Conservation (phyloP, 2,888 invertebrate genomes). For the Heliconius cydno region DNA sequence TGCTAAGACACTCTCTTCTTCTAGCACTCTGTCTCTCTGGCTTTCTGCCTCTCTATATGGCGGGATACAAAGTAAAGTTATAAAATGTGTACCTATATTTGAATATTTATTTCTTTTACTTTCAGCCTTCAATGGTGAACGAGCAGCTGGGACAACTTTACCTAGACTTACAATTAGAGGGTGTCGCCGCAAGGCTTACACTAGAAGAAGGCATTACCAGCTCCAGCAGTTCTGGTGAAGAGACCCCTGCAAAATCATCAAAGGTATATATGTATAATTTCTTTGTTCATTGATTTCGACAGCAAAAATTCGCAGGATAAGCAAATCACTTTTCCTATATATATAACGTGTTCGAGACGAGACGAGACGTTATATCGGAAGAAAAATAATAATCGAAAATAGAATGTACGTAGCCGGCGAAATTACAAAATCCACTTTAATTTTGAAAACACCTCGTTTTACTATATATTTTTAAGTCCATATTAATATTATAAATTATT, state of each 20-base stretch:
- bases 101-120: not conserved
- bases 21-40: not conserved
- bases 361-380: too few relatives aligned
- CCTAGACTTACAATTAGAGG: conserved; percentile 86
- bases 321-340: too few relatives aligned
- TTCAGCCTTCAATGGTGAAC: conserved; percentile 87
- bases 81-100: not conserved
- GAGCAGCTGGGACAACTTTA: conserved; percentile 89
- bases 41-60: not conserved
- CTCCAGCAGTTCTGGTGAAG: conserved; percentile 79
- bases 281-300: too few relatives aligned
- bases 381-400: too few relatives aligned
- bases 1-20: not conserved
- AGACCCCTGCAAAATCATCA: conserved; percentile 45
- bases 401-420: too few relatives aligned
- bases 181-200: conserved; percentile 82
- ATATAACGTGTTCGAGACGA: too few relatives aligned
- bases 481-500: too few relatives aligned
- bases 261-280: conserved; percentile 46
- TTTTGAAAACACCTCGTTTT: too few relatives aligned
- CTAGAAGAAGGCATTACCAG: conserved; percentile 86
- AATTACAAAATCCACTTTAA: too few relatives aligned
- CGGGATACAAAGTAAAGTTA: not conserved
- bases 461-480: too few relatives aligned
- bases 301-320: too few relatives aligned